phyloP scores from a whole-genome alignment of 2,888 invertebrate species.

The Mechanitis messenoides region DNA sequence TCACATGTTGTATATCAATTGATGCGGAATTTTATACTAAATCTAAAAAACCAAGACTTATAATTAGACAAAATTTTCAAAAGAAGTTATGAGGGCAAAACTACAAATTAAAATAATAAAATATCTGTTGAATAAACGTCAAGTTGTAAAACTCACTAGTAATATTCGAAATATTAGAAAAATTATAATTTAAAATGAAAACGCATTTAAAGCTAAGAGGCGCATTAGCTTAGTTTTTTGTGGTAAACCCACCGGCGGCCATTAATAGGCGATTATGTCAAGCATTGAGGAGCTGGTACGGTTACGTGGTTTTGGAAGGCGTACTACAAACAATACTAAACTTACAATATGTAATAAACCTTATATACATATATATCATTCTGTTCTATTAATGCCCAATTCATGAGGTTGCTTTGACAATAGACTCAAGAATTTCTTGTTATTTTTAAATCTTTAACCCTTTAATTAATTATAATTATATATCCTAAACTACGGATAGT shows the following conservation, averaged over 20 bases:
- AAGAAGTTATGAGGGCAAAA: no score
- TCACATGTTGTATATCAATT: no score
- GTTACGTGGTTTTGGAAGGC: constrained; percentile 2
- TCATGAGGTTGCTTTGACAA: no score
- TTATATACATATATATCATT: not conserved
- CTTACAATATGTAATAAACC: not conserved
- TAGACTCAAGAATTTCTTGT: no score
- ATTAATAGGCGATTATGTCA: constrained; percentile 62
- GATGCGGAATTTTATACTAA: no score
- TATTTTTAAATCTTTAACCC: no score
- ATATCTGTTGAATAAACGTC: no score
- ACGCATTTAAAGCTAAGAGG: not conserved
- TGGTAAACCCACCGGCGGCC: constrained; percentile 36
- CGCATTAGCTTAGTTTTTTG: constrained; percentile 5
- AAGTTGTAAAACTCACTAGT: no score
- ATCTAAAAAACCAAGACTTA: no score
- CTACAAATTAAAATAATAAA: not conserved
- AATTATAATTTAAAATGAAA: not conserved
- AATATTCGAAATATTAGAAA: not conserved
- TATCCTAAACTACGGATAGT: no score
- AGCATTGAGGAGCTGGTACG: constrained; percentile 18
- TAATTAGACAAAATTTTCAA: no score
- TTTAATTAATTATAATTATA: no score
- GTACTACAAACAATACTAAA: not conserved
- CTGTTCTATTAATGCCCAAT: not conserved